Conservation (phyloP, 2,797 vertebrate species). For the Buphagus erythrorhynchus region DNA sequence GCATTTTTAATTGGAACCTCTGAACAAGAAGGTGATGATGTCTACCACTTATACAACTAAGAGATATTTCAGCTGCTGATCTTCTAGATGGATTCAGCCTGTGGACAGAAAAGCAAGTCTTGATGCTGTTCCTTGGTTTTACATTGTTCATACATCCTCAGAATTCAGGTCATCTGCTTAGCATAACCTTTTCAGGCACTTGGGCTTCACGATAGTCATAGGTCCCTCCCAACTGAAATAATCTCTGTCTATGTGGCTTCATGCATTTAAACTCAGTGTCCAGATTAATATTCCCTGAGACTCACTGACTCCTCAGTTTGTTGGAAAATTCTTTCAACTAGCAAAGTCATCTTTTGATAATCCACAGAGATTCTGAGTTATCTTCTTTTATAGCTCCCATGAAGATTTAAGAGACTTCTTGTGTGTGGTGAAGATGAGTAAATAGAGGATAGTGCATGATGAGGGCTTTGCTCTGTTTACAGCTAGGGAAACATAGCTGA, state of each 20-base stretch:
- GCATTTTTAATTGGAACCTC: background rate
- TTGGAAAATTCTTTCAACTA: background rate
- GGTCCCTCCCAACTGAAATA: background rate
- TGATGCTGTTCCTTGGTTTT: background rate
- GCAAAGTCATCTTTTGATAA: background rate
- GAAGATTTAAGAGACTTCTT: background rate
- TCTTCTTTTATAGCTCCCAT: background rate
- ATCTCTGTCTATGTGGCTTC: background rate
- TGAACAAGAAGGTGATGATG: background rate
- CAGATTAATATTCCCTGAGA: background rate
- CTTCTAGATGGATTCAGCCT: background rate
- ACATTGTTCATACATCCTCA: background rate
- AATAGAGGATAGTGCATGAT: background rate
- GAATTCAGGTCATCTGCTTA: background rate
- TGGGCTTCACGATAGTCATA: fast-evolving
- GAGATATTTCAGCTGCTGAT: background rate
- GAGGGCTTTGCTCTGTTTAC: background rate
- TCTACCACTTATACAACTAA: background rate
- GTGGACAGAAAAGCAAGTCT: background rate
- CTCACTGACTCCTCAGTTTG: background rate
- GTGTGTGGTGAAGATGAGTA: background rate
- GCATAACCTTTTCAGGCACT: background rate
- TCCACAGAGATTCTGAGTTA: background rate
- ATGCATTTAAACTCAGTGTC: background rate
- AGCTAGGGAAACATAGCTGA: background rate